phyloP scores from a whole-genome alignment of 2,797 vertebrate genomes.

The Smutsia gigantea region DNA sequence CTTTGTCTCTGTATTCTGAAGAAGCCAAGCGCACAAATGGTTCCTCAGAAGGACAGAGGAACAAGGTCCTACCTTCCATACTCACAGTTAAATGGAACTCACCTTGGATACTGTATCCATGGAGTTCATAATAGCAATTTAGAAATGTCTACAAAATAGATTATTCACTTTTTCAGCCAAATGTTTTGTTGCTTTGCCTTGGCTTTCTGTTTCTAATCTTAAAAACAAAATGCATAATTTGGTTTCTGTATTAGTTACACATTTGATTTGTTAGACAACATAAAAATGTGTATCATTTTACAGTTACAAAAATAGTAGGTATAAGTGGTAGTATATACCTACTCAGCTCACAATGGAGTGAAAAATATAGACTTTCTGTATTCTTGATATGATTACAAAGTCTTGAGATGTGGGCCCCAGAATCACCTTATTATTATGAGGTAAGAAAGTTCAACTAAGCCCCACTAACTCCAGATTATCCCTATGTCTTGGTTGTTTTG shows the following conservation, averaged over 20 bases:
- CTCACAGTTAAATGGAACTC: neutral
- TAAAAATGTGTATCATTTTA: neutral
- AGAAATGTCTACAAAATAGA: conserved; percentile 16
- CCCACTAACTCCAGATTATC: neutral
- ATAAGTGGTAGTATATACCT: neutral
- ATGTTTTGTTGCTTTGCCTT: conserved; percentile 6
- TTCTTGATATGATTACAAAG: neutral
- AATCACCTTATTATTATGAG: neutral
- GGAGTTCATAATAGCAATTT: neutral
- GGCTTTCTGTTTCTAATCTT: conserved; percentile 16
- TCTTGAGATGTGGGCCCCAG: neutral
- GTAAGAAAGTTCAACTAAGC: neutral
- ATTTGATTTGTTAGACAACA: conserved; percentile 17
- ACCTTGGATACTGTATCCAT: neutral
- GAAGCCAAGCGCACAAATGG: neutral
- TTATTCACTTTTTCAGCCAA: conserved; percentile 49
- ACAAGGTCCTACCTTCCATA: neutral
- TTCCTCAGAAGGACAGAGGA: neutral
- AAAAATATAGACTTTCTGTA: neutral
- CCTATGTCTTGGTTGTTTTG: neutral
- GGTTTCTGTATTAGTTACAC: neutral
- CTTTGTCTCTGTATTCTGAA: neutral
- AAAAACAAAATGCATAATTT: neutral
- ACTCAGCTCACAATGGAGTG: neutral
- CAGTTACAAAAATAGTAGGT: neutral